These are phyloP conservation scores for Aphrocallistes beatrix DNA, from an alignment of 37 sponge, comb jelly and placozoan species.

Conservation along the genomic window DNA sequence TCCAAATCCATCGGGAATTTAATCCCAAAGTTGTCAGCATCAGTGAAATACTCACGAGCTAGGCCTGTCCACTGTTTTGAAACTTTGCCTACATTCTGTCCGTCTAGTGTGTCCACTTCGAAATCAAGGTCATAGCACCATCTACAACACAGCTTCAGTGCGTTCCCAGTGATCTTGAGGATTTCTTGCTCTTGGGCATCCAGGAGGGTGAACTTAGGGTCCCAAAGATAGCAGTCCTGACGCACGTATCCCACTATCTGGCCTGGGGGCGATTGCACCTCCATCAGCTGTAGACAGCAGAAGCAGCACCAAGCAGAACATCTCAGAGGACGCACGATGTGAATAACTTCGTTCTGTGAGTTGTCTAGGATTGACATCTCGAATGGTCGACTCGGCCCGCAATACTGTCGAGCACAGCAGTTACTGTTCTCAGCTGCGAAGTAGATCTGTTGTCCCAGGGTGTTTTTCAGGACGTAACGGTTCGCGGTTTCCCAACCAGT, in stretches of 20 bases:
- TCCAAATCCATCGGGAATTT: slow-evolving; percentile 85
- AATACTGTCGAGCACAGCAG: slow-evolving; percentile 63
- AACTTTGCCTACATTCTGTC: slow-evolving; percentile 65
- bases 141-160: slow-evolving; percentile 22
- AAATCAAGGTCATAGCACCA: slow-evolving; percentile 72
- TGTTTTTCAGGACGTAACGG: slow-evolving; percentile 72
- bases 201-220: slow-evolving; percentile 49
- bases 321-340: slow-evolving; percentile 52
- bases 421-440: slow-evolving; percentile 71
- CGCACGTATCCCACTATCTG: slow-evolving; percentile 59
- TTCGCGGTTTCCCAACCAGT: slow-evolving; percentile 83
- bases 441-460: slow-evolving; percentile 86
- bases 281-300: slow-evolving; percentile 78
- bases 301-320: slow-evolving; percentile 65
- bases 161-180: slow-evolving; percentile 45
- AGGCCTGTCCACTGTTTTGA: slow-evolving; percentile 88
- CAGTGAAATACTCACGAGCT: slow-evolving; percentile 78
- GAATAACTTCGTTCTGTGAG: slow-evolving; percentile 65
- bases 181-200: slow-evolving; percentile 47
- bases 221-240: slow-evolving; percentile 53
- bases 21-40: slow-evolving; percentile 96
- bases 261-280: slow-evolving; percentile 91
- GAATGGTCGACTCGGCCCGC: slow-evolving; percentile 66
- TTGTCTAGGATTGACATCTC: slow-evolving; percentile 77
- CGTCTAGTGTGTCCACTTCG: slow-evolving; percentile 45